These are phyloP conservation scores for Geopemphigus sp. DNA, from an alignment of 1,140 invertebrate species.

Conservation along the genomic window DNA sequence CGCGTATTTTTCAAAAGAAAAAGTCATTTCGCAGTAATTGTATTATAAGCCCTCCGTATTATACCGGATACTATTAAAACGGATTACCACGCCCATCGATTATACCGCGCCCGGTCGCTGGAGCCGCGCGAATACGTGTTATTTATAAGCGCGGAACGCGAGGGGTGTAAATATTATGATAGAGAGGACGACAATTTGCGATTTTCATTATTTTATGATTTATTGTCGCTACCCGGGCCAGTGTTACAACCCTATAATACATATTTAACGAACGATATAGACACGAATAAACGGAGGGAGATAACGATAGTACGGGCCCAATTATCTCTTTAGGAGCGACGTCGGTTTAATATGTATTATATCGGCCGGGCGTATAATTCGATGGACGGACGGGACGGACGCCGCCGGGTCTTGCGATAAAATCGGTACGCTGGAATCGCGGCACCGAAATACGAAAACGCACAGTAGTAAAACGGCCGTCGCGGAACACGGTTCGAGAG, in stretches of 20 bases:
- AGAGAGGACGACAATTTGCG: slow-evolving; percentile 40
- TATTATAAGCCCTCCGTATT: slow-evolving; percentile 36
- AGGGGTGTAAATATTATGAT: slow-evolving; percentile 48
- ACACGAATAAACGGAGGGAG: neutral
- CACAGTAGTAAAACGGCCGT: no score
- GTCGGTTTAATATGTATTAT: neutral
- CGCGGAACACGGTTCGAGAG: no score
- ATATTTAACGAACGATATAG: slow-evolving; percentile 38
- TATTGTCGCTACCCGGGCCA: neutral
- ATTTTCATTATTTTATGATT: slow-evolving; percentile 48
- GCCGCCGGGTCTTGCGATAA: neutral
- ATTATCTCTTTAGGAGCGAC: slow-evolving; percentile 22
- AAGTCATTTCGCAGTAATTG: slow-evolving; percentile 31
- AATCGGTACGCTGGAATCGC: neutral
- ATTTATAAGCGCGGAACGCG: neutral
- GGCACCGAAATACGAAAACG: no score
- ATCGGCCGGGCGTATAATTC: neutral
- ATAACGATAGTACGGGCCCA: slow-evolving; percentile 20
- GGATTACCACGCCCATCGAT: slow-evolving; percentile 48
- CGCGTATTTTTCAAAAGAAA: slow-evolving; percentile 23
- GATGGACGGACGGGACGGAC: no score
- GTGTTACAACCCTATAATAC: slow-evolving; percentile 12
- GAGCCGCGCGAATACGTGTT: neutral
- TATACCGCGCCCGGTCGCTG: slow-evolving; percentile 12
- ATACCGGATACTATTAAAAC: slow-evolving; percentile 28